Percentiles rank a stretch among this genome's conserved stretches.
These are phyloP conservation scores for Rotaria socialis DNA, from an alignment of 2,888 invertebrate species.

Conservation along the genomic window DNA sequence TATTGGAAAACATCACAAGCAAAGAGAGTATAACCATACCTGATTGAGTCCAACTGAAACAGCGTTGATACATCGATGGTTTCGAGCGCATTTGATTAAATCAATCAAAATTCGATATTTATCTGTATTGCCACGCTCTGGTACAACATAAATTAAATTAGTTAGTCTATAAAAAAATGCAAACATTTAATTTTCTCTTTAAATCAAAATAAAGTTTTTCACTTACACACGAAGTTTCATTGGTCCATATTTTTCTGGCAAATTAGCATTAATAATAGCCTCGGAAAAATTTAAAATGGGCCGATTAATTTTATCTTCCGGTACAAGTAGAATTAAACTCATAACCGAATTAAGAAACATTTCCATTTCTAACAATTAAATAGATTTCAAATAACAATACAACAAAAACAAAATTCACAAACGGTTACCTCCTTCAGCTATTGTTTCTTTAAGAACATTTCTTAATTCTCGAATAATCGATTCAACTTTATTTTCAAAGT, in stretches of 20 bases:
- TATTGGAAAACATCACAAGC: no score
- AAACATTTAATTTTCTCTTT: background rate
- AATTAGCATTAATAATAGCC: slow-evolving; percentile 21
- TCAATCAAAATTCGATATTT: slow-evolving; percentile 37
- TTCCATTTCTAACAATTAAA: slow-evolving; percentile 41
- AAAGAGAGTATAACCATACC: background rate
- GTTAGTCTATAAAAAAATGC: background rate
- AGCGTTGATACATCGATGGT: slow-evolving; percentile 37
- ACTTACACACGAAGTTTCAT: slow-evolving; percentile 41
- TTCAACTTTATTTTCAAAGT: background rate
- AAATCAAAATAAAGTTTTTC: background rate
- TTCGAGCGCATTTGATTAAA: slow-evolving; percentile 38
- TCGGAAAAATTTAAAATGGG: slow-evolving; percentile 38
- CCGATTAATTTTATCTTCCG: slow-evolving; percentile 37
- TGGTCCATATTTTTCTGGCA: slow-evolving; percentile 40
- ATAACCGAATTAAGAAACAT: slow-evolving; percentile 45
- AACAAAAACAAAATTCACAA: no score
- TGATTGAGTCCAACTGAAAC: slow-evolving; percentile 35
- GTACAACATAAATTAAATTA: slow-evolving; percentile 40
- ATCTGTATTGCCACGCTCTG: slow-evolving; percentile 32
- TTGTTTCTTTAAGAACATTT: background rate
- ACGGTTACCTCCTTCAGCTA: slow-evolving; percentile 33
- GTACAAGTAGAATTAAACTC: slow-evolving; percentile 39
- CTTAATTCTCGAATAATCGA: background rate
- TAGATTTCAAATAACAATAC: background rate